These are phyloP conservation scores for Syngnathoides biaculeatus DNA, from an alignment of 2,113 vertebrate species.

Conservation along the genomic window DNA sequence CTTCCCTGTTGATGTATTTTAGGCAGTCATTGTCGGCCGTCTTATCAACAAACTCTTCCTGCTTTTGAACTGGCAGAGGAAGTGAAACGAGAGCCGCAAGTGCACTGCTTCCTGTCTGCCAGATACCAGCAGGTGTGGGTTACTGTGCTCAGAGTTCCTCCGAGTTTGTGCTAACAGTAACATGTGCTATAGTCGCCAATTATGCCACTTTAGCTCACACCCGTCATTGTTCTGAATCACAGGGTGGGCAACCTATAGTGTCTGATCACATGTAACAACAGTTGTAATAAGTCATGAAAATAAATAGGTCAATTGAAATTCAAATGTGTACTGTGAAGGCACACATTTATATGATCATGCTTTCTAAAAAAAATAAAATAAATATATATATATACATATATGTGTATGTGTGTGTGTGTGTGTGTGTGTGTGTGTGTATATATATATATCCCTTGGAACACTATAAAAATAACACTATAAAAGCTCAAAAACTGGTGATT, in stretches of 20 bases:
- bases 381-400: too few species aligned
- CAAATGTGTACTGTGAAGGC: too few species aligned
- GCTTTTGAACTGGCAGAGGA: conserved; percentile 38
- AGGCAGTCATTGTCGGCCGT: conserved; percentile 25
- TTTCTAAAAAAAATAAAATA: too few species aligned
- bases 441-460: too few species aligned
- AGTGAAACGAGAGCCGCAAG: conserved; percentile 36
- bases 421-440: too few species aligned
- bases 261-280: not conserved
- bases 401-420: too few species aligned
- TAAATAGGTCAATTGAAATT: too few species aligned
- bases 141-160: conserved; percentile 12
- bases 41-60: conserved; percentile 53
- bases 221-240: not conserved
- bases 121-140: conserved; percentile 30
- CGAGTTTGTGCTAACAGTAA: conserved; percentile 13
- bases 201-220: not conserved
- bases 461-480: too few species aligned
- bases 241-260: not conserved
- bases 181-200: not conserved
- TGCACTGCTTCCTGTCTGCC: conserved; percentile 51
- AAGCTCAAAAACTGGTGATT: too few species aligned
- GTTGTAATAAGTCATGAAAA: too few species aligned
- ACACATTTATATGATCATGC: too few species aligned
- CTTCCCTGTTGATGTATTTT: conserved; percentile 14